phyloP scores from a whole-genome alignment of 2,888 invertebrate genomes.

The Antheraea yamamai region DNA sequence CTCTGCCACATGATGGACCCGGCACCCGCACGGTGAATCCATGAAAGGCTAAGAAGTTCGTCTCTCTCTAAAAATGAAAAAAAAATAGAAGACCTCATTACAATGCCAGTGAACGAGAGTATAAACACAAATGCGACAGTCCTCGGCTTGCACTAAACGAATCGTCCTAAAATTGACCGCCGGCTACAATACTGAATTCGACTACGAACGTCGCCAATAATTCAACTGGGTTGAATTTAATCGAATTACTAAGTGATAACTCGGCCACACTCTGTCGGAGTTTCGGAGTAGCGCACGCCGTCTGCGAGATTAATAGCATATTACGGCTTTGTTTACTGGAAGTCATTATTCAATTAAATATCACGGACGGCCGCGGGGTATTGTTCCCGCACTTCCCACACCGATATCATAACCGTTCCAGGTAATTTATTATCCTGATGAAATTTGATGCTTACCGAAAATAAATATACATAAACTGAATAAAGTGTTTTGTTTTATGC shows the following conservation, averaged over 20 bases:
- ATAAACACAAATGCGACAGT: background rate
- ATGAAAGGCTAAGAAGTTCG: no score
- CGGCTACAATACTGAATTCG: background rate
- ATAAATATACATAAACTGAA: slow-evolving; percentile 3
- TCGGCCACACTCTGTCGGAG: slow-evolving; percentile 17
- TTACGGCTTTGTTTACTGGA: slow-evolving; percentile 54
- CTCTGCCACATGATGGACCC: no score
- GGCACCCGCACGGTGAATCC: no score
- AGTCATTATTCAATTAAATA: slow-evolving; percentile 63
- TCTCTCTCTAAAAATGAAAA: no score
- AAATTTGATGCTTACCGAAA: slow-evolving; percentile 16
- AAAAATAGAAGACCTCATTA: background rate
- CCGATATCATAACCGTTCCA: slow-evolving; percentile 17
- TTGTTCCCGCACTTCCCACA: slow-evolving; percentile 12
- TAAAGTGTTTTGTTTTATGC: background rate
- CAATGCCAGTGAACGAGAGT: background rate
- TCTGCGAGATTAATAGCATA: slow-evolving; percentile 53
- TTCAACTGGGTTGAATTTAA: slow-evolving; percentile 25
- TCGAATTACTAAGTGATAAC: slow-evolving; percentile 19
- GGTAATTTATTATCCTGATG: slow-evolving; percentile 19
- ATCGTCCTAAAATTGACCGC: background rate
- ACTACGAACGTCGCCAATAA: slow-evolving; percentile 16
- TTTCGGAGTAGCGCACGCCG: slow-evolving; percentile 24
- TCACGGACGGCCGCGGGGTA: slow-evolving; percentile 28
- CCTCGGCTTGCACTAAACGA: background rate